These are phyloP conservation scores for Orthosia incerta DNA, from an alignment of 2,888 invertebrate genomes.

Conservation along the genomic window DNA sequence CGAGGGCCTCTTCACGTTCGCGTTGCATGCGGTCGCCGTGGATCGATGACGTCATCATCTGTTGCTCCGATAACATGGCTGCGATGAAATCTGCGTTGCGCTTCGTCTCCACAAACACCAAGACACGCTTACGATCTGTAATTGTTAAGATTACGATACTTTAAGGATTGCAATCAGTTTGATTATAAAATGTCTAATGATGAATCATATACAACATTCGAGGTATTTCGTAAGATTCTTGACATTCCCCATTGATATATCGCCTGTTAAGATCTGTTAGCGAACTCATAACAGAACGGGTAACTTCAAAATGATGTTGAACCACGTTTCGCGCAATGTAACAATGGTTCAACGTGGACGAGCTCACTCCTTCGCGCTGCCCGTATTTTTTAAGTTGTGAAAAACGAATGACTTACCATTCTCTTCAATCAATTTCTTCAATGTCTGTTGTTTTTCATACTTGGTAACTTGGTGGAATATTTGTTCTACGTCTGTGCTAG, in stretches of 20 bases:
- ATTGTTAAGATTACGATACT: neutral
- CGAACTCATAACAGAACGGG: no score
- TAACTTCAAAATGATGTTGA: no score
- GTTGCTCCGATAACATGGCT: conserved; percentile 94
- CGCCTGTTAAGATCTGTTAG: no score
- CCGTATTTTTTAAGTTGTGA: neutral
- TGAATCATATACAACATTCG: neutral
- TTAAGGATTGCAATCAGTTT: neutral
- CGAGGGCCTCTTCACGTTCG: conserved; percentile 98
- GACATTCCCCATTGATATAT: no score
- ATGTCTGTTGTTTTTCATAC: conserved; percentile 94
- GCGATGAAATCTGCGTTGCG: conserved; percentile 97
- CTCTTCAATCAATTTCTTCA: conserved; percentile 93
- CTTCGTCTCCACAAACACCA: conserved; percentile 98
- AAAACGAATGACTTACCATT: conserved; percentile 80
- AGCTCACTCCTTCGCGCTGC: no score
- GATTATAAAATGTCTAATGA: neutral
- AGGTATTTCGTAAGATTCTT: no score
- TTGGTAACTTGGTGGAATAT: conserved; percentile 93
- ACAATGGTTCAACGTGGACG: no score
- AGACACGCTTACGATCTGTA: conserved; percentile 88
- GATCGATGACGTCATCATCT: conserved; percentile 98
- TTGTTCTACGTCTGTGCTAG: conserved; percentile 97
- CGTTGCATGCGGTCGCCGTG: conserved; percentile 99
- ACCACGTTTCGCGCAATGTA: no score